Base-by-base conservation (phyloP, 2,797 vertebrate genomes). In the Bovichtus diacanthus region DNA sequence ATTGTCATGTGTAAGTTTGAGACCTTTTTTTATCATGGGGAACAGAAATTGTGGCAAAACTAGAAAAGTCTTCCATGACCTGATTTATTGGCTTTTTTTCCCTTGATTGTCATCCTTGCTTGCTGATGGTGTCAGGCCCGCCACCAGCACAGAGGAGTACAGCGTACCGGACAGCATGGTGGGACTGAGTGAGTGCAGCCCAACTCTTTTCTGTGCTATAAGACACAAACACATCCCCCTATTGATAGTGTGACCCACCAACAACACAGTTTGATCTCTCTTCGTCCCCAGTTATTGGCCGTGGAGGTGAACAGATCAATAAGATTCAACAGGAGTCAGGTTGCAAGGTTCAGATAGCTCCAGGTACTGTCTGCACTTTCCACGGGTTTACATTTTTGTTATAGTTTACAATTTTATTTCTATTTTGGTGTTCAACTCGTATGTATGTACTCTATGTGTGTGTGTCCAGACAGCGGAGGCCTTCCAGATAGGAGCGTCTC, bases 141-240 rank as follows among this genome's bases (percentile, higher is more conserved):
- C 94, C 27, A 94, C 95, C 2, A 66, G 94, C 80, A 96, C 96
- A 0, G 97, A 97, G 83, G 96, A 97, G 60, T 97, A 96, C 89
- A 93, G 95, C 46, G 96, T 97, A 44, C 96, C 96, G 0, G 97
- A 97, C 2, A 96, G 97, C 90, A 97, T 97, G 97, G 97, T 97
- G 63, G 97, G 96, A 81, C 95, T 97, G 23, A 96, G 97, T 97
- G 84, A 97, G 97, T 97, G 84, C 61, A 68, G 9, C 5, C 9
- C 19, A 41, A 25, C 36, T 66, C n/a, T 34, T 27, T 31, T 51
- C 27, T 76, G 23, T 36, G 5, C 34, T 53, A 34, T 53, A 31
- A 51, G 3, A 67, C n/a, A 62, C 15, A 36, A 18, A 56, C 16
- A 11, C 38, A 43, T 61, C 3, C 16, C n/a, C 21, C 46, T 44